Conservation (phyloP, 2,113 vertebrate genomes). For the Esox niger region DNA sequence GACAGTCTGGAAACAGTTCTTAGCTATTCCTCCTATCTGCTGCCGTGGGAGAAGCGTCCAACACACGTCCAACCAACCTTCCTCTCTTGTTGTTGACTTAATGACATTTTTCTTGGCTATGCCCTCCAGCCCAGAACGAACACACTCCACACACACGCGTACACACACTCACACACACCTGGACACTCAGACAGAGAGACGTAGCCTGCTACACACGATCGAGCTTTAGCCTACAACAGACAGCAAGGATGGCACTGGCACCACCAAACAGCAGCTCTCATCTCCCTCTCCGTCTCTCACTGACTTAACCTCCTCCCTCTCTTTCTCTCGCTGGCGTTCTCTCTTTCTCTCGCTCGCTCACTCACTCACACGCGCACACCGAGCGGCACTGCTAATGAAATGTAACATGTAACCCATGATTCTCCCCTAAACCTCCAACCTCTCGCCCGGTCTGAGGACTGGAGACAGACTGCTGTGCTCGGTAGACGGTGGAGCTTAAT, state of each 20-base stretch:
- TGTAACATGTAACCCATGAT: neutral
- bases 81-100: conserved; percentile 57
- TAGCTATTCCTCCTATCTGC: neutral
- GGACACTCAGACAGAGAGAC: neutral
- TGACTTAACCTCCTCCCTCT: too few species aligned
- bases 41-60: conserved; percentile 19
- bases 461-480: neutral
- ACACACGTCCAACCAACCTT: conserved; percentile 45
- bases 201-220: neutral
- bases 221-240: neutral
- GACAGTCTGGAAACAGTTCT: too few species aligned
- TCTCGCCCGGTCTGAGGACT: conserved; percentile 31
- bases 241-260: neutral
- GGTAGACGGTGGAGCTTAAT: neutral
- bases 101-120: conserved; percentile 50
- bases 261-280: neutral
- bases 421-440: neutral
- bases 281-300: neutral
- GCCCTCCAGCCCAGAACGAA: conserved; percentile 5
- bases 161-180: conserved; percentile 1
- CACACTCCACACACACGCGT: conserved; percentile 4
- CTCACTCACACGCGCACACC: neutral
- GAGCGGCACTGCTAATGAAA: conserved; percentile 7
- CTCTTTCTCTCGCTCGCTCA: conserved; percentile 12
- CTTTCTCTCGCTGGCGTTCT: neutral